These are phyloP conservation scores for Palythoa grandis DNA, from an alignment of 92 coral and sea anemone species.

Conservation along the genomic window DNA sequence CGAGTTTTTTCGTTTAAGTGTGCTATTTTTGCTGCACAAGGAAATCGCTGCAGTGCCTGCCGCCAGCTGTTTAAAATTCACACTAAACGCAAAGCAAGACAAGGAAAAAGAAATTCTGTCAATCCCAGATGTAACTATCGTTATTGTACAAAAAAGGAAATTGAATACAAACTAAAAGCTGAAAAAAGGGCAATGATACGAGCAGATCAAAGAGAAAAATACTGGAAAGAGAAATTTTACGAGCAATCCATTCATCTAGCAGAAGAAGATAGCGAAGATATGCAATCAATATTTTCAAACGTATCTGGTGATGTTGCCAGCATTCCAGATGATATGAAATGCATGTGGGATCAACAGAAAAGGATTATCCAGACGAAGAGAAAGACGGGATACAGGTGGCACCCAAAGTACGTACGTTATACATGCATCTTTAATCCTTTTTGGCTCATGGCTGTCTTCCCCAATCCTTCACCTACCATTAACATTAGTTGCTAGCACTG, in stretches of 20 bases:
- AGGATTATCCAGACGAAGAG: neutral
- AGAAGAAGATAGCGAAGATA: conserved; percentile 22
- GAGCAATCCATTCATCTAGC: conserved; percentile 16
- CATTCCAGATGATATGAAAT: conserved; percentile 31
- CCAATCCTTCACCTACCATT: no score
- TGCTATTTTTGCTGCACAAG: neutral
- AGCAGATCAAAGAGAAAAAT: neutral
- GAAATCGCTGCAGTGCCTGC: conserved; percentile 4
- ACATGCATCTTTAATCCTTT: neutral
- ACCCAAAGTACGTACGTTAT: conserved; percentile 28
- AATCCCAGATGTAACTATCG: neutral
- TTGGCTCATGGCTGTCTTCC: neutral
- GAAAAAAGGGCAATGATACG: neutral
- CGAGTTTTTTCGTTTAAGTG: neutral
- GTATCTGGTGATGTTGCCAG: neutral
- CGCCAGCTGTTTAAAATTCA: neutral
- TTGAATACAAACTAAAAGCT: neutral
- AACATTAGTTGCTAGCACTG: no score
- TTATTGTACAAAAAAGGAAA: conserved; percentile 22
- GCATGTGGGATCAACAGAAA: conserved; percentile 42
- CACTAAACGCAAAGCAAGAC: neutral
- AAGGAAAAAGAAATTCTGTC: conserved; percentile 4
- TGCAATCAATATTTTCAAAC: conserved; percentile 10
- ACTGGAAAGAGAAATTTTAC: conserved; percentile 38
- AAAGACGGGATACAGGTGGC: conserved; percentile 11